Conservation (phyloP, 1,140 invertebrate genomes). For the Heliconius hewitsoni region DNA sequence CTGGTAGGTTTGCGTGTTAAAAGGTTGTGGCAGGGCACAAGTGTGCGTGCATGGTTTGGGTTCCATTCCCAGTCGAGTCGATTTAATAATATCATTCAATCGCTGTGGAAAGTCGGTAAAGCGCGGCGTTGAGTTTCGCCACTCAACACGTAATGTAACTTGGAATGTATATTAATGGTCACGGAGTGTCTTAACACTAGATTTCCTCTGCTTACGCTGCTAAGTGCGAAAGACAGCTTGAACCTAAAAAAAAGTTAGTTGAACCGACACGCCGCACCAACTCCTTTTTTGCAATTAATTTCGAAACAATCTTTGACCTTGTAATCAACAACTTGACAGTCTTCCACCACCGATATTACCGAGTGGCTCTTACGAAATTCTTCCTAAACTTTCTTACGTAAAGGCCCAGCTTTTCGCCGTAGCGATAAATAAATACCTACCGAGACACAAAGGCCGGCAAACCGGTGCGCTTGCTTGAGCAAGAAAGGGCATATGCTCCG, state of each 20-base stretch:
- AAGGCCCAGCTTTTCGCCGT: conserved; percentile 43
- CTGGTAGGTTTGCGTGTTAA: conserved; percentile 45
- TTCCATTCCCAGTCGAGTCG: too few relatives aligned
- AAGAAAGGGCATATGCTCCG: conserved; percentile 75
- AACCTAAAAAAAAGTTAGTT: conserved; percentile 12
- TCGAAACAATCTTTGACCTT: conserved; percentile 32
- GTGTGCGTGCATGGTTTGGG: too few relatives aligned
- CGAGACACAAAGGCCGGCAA: conserved; percentile 62
- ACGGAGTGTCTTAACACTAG: too few relatives aligned
- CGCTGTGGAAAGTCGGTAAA: too few relatives aligned
- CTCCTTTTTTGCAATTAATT: conserved; percentile 34
- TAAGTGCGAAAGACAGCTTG: too few relatives aligned
- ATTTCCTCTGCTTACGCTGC: too few relatives aligned
- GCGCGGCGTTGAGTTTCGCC: too few relatives aligned
- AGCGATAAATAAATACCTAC: conserved; percentile 57
- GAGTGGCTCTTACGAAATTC: conserved; percentile 27
- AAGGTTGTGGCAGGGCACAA: too few relatives aligned
- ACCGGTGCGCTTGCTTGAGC: conserved; percentile 67
- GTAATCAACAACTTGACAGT: conserved; percentile 28
- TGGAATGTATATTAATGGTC: too few relatives aligned
- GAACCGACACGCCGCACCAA: conserved; percentile 13
- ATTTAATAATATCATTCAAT: too few relatives aligned
- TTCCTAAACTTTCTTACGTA: conserved; percentile 43
- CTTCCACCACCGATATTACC: conserved; percentile 29
- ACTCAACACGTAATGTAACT: too few relatives aligned